Conservation (phyloP, 2,888 invertebrate species). For the Nomada ruficornis region DNA sequence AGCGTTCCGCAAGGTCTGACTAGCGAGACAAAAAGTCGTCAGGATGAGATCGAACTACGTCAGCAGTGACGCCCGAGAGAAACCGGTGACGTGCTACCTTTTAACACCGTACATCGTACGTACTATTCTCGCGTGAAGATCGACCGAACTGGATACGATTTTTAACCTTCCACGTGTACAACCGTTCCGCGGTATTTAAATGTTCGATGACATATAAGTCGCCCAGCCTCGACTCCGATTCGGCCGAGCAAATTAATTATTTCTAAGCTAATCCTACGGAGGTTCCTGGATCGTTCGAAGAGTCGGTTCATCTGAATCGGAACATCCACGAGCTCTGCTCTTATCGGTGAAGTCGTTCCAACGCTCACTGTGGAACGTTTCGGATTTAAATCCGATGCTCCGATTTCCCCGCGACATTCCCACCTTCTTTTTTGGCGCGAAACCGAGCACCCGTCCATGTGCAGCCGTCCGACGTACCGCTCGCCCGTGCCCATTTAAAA, state of each 20-base stretch:
- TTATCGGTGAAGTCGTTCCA: not conserved
- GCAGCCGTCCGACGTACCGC: not conserved
- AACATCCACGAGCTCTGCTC: no score
- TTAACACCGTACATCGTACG: not conserved
- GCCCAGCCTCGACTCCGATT: not conserved
- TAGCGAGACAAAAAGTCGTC: not conserved
- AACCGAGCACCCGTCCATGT: not conserved
- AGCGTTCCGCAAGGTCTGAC: conserved; percentile 9
- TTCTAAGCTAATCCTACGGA: no score
- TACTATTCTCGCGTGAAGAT: not conserved
- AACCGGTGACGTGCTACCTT: conserved; percentile 39
- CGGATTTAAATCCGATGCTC: not conserved
- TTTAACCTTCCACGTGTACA: not conserved
- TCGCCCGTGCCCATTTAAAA: not conserved
- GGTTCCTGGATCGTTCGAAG: no score
- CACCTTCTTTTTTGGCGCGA: conserved; percentile 4
- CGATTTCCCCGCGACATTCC: not conserved
- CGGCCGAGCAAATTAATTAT: not conserved
- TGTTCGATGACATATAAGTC: not conserved
- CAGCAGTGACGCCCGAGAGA: conserved; percentile 47
- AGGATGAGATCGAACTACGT: conserved; percentile 48
- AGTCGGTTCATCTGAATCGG: no score
- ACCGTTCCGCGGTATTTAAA: not conserved
- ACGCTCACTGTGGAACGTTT: not conserved
- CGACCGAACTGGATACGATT: not conserved